A percentile compares a stretch with the other conserved stretches of the same genome.
These are phyloP conservation scores for Microplitis deprimator DNA, from an alignment of 2,888 invertebrate species.

Conservation along the genomic window DNA sequence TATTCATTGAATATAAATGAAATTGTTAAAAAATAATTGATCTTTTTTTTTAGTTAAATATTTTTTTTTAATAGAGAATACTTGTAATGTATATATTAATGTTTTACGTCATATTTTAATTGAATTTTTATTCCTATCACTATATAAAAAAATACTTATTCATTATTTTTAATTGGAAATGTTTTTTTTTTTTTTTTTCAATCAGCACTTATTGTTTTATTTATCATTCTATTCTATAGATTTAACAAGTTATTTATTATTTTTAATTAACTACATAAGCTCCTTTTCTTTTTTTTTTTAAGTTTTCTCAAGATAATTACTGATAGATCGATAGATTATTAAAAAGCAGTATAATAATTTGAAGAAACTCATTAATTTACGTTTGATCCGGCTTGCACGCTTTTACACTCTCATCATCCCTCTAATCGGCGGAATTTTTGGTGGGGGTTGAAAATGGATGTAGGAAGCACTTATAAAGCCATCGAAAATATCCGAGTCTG, in stretches of 20 bases:
- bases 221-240: neutral
- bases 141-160: neutral
- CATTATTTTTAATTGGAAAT: conserved; percentile 1
- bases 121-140: neutral
- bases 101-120: neutral
- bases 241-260: neutral
- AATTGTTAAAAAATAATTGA: neutral
- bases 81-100: neutral
- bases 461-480: neutral
- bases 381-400: conserved; percentile 51
- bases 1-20: neutral
- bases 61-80: neutral
- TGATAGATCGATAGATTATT: neutral
- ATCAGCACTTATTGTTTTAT: neutral
- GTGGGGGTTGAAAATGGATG: neutral
- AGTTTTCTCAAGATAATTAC: neutral
- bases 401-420: conserved; percentile 48
- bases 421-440: conserved; percentile 44
- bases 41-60: too few relatives aligned
- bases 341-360: neutral
- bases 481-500: conserved; percentile 3
- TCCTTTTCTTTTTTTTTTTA: neutral
- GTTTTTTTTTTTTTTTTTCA: neutral
- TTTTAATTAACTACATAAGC: neutral
- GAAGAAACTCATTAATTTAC: conserved; percentile 54